Evolutionary conservation across 1,140 invertebrate genomes (phyloP).

Genomic region (Ceratina australensis): DNA sequence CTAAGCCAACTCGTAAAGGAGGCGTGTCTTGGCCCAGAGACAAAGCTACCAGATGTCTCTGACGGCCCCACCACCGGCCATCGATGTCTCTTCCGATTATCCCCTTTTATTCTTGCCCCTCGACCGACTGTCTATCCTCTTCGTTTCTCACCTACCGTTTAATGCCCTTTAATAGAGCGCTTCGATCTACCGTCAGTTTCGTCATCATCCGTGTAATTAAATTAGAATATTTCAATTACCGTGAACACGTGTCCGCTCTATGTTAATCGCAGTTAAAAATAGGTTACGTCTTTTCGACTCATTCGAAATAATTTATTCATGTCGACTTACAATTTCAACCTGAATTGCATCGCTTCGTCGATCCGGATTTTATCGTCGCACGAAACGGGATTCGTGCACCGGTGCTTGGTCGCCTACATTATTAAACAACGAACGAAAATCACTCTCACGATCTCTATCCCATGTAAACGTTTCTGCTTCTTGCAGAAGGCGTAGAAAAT

Average conservation of each 20-base stretch:
- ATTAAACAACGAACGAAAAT: conserved; percentile 30
- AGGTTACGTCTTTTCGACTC: too few relatives aligned
- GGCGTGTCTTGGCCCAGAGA: conserved; percentile 68
- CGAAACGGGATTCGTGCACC: neutral
- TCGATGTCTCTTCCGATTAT: conserved; percentile 60
- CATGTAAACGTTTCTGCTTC: neutral
- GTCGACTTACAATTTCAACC: neutral
- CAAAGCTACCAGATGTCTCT: conserved; percentile 68
- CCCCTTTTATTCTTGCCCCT: conserved; percentile 50
- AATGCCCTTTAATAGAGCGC: neutral
- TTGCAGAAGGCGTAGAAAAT: neutral
- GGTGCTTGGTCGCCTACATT: neutral
- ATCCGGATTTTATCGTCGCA: conserved; percentile 11
- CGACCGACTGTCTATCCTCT: conserved; percentile 20
- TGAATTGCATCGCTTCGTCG: conserved; percentile 12
- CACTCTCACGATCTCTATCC: neutral
- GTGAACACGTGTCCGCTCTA: too few relatives aligned
- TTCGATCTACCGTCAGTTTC: neutral
- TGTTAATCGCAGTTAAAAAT: too few relatives aligned
- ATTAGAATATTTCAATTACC: neutral
- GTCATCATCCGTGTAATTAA: neutral
- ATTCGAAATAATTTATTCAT: neutral
- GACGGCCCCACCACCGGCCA: conserved; percentile 54
- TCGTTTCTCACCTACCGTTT: neutral
- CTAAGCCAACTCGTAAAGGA: conserved; percentile 64